Evolutionary conservation across 2,797 vertebrate species (phyloP).

Genomic region (Scarus forsteni): DNA sequence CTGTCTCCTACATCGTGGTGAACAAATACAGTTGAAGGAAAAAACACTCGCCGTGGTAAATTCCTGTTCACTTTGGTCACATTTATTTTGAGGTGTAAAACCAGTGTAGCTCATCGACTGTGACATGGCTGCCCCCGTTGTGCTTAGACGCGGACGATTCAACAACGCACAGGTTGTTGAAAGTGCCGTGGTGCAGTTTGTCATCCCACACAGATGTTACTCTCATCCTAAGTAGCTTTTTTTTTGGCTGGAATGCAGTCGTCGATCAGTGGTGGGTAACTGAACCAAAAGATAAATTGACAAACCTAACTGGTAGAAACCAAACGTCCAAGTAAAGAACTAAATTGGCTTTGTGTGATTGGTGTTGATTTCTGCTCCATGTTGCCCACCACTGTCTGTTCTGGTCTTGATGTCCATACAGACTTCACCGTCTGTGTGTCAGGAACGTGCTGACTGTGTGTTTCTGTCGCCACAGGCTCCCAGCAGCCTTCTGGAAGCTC

Average conservation of each 20-base stretch:
- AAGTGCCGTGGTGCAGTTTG: constrained; percentile 59
- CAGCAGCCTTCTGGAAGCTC: constrained; percentile 98
- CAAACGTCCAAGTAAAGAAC: constrained; percentile 4
- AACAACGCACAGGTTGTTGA: constrained; percentile 73
- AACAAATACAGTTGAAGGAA: constrained; percentile 68
- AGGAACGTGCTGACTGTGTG: constrained; percentile 51
- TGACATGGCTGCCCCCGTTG: constrained; percentile 73
- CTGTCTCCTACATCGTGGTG: constrained; percentile 71
- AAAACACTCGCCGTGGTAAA: constrained; percentile 73
- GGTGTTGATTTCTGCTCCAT: constrained; percentile 35
- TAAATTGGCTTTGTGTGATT: constrained; percentile 35
- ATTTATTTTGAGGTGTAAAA: constrained; percentile 44
- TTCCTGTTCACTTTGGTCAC: constrained; percentile 49
- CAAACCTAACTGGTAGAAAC: background rate
- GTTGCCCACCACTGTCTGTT: constrained; percentile 75
- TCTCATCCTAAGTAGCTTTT: constrained; percentile 72
- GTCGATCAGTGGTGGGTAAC: constrained; percentile 75
- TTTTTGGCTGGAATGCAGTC: constrained; percentile 71
- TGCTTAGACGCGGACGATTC: constrained; percentile 72
- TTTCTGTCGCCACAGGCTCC: constrained; percentile 89
- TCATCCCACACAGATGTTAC: constrained; percentile 74
- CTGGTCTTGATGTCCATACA: constrained; percentile 51
- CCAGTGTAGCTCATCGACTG: constrained; percentile 66
- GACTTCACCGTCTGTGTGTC: constrained; percentile 11
- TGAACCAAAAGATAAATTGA: constrained; percentile 2